Percentiles rank a stretch among this genome's conserved stretches.
Conservation (phyloP, 1,140 invertebrate genomes). For the Tetranychus cinnabarinus region DNA sequence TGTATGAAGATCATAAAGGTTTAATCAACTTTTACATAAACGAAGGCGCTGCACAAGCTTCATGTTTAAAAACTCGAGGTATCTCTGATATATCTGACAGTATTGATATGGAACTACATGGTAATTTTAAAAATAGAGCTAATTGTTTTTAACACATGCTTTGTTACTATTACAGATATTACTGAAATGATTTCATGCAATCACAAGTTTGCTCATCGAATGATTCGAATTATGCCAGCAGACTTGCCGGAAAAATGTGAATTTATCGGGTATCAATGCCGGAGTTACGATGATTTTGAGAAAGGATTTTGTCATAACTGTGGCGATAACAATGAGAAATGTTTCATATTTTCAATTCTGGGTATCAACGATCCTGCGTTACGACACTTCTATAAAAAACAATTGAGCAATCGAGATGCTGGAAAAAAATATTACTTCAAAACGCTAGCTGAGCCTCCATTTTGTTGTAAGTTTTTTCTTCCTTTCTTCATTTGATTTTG, state of each 20-base stretch:
- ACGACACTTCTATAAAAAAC: too few species aligned
- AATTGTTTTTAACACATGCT: not conserved
- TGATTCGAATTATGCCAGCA: not conserved
- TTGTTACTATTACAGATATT: not conserved
- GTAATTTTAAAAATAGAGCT: not conserved
- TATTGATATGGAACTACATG: too few species aligned
- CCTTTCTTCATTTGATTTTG: too few species aligned
- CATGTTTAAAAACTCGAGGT: too few species aligned
- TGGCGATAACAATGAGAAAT: not conserved
- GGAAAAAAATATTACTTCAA: too few species aligned
- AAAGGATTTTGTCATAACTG: conserved; percentile 11
- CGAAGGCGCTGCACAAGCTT: too few species aligned
- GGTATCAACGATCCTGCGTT: not conserved
- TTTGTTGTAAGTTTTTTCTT: too few species aligned
- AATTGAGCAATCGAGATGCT: too few species aligned
- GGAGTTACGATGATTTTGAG: conserved; percentile 12
- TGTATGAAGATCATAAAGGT: not conserved
- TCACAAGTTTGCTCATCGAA: not conserved
- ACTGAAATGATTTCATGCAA: not conserved
- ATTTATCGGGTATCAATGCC: conserved; percentile 12
- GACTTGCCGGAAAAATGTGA: conserved; percentile 23
- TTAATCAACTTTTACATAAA: conserved; percentile 40
- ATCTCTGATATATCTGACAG: too few species aligned
- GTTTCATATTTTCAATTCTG: not conserved
- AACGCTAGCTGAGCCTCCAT: too few species aligned